Percentiles rank a stretch among this genome's conserved stretches.
phyloP scores from a whole-genome alignment of 2,888 invertebrate genomes.

The Hipparchia semele region DNA sequence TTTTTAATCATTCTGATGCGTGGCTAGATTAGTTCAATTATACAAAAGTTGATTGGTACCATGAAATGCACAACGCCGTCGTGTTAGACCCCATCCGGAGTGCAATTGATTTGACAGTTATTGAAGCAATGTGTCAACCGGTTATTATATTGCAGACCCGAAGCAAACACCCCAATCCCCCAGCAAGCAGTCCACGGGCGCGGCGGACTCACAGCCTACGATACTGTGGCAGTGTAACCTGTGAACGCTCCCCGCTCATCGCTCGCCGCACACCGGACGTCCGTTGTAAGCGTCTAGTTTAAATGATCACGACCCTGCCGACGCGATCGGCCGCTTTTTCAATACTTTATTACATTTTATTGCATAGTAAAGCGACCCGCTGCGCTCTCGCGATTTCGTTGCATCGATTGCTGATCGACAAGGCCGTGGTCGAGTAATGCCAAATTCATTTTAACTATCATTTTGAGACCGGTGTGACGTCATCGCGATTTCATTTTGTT shows the following conservation, averaged over 20 bases:
- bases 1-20: background rate
- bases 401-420: conserved; percentile 53
- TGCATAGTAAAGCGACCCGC: conserved; percentile 34
- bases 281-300: conserved; percentile 20
- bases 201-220: conserved; percentile 99
- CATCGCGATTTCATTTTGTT: conserved; percentile 64
- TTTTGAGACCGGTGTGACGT: conserved; percentile 62
- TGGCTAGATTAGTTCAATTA: background rate
- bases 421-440: conserved; percentile 52
- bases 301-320: conserved; percentile 39
- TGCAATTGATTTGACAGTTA: background rate
- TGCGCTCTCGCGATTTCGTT: conserved; percentile 45
- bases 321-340: conserved; percentile 33
- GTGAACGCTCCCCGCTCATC: conserved; percentile 79
- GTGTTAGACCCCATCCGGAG: conserved; percentile 2
- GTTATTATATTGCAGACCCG: conserved; percentile 87
- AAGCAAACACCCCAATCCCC: conserved; percentile 90
- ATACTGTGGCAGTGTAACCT: conserved; percentile 99
- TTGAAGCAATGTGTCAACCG: conserved; percentile 8
- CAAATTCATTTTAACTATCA: conserved; percentile 32
- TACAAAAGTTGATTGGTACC: background rate
- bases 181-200: conserved; percentile 88
- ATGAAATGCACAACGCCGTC: background rate
- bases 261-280: conserved; percentile 27
- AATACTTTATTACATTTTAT: conserved; percentile 38